Evolutionary conservation across 2,797 vertebrate genomes (phyloP).

Genomic region (Microhierax caerulescens): DNA sequence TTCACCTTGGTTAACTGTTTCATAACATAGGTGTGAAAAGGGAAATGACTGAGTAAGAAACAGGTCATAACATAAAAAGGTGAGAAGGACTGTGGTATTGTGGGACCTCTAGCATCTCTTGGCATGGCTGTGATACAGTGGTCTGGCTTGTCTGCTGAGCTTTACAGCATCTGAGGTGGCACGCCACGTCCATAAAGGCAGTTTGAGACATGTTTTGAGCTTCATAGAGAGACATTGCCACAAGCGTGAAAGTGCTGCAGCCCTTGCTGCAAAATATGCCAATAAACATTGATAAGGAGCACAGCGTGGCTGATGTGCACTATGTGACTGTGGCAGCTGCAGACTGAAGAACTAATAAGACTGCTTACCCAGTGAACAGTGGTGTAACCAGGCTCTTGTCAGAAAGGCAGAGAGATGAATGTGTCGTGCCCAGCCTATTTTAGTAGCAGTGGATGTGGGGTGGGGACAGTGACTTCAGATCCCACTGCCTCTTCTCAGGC

Average conservation of each 20-base stretch:
- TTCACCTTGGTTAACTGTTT: constrained; percentile 35
- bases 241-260: neutral
- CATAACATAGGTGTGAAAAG: neutral
- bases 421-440: neutral
- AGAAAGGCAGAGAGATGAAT: neutral
- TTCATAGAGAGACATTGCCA: neutral
- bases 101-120: neutral
- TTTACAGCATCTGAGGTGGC: neutral
- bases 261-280: neutral
- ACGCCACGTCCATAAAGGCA: neutral
- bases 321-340: neutral
- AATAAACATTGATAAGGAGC: neutral
- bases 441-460: neutral
- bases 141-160: neutral
- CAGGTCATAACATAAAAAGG: neutral
- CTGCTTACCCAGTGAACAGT: rapidly evolving
- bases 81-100: neutral
- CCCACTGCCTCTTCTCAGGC: neutral
- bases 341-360: neutral
- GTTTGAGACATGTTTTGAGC: neutral
- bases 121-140: neutral
- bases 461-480: neutral
- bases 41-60: neutral
- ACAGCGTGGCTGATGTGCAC: neutral
- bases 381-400: neutral